Evolutionary conservation across 1,140 invertebrate species (phyloP), one percentile per base, ranked within the genome.

Genomic region (Drosophila teissieri): DNA sequence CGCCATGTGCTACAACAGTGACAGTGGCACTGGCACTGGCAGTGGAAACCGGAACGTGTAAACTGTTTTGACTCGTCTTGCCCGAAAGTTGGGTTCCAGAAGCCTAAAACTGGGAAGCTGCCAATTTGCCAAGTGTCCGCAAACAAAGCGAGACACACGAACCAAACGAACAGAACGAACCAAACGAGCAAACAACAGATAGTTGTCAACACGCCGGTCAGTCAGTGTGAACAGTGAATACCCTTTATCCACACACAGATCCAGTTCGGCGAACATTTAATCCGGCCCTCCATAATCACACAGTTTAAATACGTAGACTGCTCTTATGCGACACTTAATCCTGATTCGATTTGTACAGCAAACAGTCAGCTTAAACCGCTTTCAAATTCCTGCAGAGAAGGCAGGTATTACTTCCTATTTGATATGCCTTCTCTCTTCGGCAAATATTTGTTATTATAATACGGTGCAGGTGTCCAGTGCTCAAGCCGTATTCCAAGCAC

Each of bases 61-160:
- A 85, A 86, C 67, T 86, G 78, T 72, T 74, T 42, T 37, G 17
- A 55, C 44, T 58, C 61, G 39, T 48, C 22, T 45, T 49, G 45
- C 27, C 27, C n/a, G 39, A 57, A 58, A 69, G 31, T 56, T 51
- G 31, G 8, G 7, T 7, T 56, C 49, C 36, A n/a, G 27, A 19
- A 19, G 42, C 42, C 37, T 11, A 8, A 31, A 7, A 14, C 5
- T 39, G 11, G 24, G 34, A 46, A 36, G 63, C 82, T 85, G 78
- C 65, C 82, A 85, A 86, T 86, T 85, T 82, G 78, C 74, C 82
- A 86, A 86, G 82, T 88, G 82, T 85, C 82, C 82, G 65, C 82
- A 86, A 88, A 82, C 80, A 84, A 80, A 85, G 61, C 45, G 72
- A 49, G 52, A 36, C 42, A 70, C 64, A 42, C 53, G 24, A 75